Base-by-base conservation (phyloP, 2,888 invertebrate genomes). In the Drosophila sordidapex region DNA sequence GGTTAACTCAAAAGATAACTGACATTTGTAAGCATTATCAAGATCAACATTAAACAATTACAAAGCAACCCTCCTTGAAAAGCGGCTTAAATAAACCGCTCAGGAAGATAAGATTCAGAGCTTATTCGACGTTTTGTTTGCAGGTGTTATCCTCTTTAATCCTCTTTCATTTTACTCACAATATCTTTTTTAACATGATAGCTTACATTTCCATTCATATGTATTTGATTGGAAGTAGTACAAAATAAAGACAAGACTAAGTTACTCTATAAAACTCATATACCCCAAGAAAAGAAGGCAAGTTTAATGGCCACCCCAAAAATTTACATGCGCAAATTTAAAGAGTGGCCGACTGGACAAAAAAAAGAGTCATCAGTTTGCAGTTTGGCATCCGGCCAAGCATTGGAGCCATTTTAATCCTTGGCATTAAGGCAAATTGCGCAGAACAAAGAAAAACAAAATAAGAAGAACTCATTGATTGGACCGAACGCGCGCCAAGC, bases 341-440 rank as follows among this genome's bases (percentile, higher is more conserved):
- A 69, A 69, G 57, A 79, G 65, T 56, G 31, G 73, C 33, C 70
- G 74, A 43, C 71, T 72, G 81, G 79, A 86, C 79, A 78, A 38
- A 64, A 35, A 67, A 88, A 89, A 86, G 80, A 84, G 82, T 86
- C 83, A 82, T 86, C 85, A 85, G 85, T 70, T 43, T 29, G 43
- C 43, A 57, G 40, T 74, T 72, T 73, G 68, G 76, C 74, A 76
- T 72, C 71, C 75, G 84, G 75, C 69, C 54, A 35, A n/a, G 15
- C 65, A 61, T 59, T 74, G 76, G 70, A 70, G 64, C 68, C 71
- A 74, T 67, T 76, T 79, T 87, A 87, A 87, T 87, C 86, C 86
- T 87, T 74, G 86, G 76, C 79, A 87, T 87, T 89, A 89, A 82
- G 75, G 87, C 84, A 87, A 87, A 87, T 87, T 87, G 81, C 87